phyloP scores from a whole-genome alignment of 2,797 vertebrate genomes.

The Spinus pinus region DNA sequence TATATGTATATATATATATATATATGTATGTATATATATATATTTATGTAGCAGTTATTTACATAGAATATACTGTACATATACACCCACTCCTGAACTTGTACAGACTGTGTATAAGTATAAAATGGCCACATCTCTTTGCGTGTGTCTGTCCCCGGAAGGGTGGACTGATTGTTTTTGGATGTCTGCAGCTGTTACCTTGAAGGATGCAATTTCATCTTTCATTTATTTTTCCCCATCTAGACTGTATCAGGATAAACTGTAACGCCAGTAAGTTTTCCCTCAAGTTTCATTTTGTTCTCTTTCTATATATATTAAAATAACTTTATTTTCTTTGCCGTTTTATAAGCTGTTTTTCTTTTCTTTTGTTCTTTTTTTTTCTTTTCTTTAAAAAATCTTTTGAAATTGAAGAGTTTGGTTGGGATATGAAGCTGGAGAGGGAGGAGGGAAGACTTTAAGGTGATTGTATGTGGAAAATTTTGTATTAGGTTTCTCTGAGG shows the following conservation, averaged over 20 bases:
- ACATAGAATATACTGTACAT: constrained; percentile 73
- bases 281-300: constrained; percentile 99
- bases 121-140: constrained; percentile 96
- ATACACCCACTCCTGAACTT: constrained; percentile 73
- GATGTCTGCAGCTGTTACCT: constrained; percentile 99
- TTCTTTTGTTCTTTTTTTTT: constrained; percentile 26
- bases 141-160: constrained; percentile 99
- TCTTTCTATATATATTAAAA: constrained; percentile 76
- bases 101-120: constrained; percentile 70
- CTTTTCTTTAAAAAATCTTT: background rate
- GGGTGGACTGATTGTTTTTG: constrained; percentile 99
- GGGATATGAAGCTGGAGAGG: background rate
- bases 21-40: constrained; percentile 74
- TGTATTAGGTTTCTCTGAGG: constrained; percentile 21
- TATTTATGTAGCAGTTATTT: constrained; percentile 74
- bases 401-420: constrained; percentile 29
- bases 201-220: constrained; percentile 99
- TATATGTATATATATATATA: constrained; percentile 72
- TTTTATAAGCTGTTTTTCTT: constrained; percentile 74
- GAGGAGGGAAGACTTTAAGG: background rate
- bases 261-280: constrained; percentile 99
- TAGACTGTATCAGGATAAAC: constrained; percentile 99
- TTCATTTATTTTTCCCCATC: constrained; percentile 99
- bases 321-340: constrained; percentile 78
- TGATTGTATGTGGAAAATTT: constrained; percentile 10